These are phyloP conservation scores for Druon quercuslanigerum DNA, from an alignment of 1,140 invertebrate species.

Conservation along the genomic window DNA sequence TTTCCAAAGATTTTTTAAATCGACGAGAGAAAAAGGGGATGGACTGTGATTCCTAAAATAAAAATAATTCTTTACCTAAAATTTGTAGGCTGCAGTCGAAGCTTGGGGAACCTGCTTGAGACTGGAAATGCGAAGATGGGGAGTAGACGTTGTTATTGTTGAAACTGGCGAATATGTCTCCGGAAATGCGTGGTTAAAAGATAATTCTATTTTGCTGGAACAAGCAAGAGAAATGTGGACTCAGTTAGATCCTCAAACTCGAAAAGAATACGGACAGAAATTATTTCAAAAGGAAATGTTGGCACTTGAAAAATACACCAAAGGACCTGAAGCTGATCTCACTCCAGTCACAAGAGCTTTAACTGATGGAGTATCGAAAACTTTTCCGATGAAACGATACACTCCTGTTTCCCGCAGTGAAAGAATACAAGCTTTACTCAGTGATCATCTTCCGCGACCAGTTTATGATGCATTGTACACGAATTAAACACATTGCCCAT, in stretches of 20 bases:
- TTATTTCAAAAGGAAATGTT: slow-evolving; percentile 87
- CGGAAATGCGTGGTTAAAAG: slow-evolving; percentile 85
- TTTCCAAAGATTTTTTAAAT: too few species aligned
- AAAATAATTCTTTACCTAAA: slow-evolving; percentile 36
- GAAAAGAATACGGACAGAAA: slow-evolving; percentile 86
- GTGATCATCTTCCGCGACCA: slow-evolving; percentile 86
- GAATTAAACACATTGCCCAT: slow-evolving; percentile 59
- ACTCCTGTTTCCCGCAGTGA: slow-evolving; percentile 85
- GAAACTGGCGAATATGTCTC: slow-evolving; percentile 89
- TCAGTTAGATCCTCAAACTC: slow-evolving; percentile 83
- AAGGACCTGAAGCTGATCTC: slow-evolving; percentile 82
- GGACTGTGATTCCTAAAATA: neutral
- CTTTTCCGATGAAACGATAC: slow-evolving; percentile 87
- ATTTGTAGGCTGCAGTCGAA: slow-evolving; percentile 83
- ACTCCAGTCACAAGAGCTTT: slow-evolving; percentile 82
- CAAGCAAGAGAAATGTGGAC: slow-evolving; percentile 89
- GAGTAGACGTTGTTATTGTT: slow-evolving; percentile 86
- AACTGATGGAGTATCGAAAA: slow-evolving; percentile 84
- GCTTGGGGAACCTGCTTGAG: slow-evolving; percentile 88
- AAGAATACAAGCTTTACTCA: slow-evolving; percentile 85
- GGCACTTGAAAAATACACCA: slow-evolving; percentile 85
- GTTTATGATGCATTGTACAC: slow-evolving; percentile 83
- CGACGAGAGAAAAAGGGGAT: too few species aligned
- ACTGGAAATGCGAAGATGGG: slow-evolving; percentile 85
- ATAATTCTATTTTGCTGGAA: slow-evolving; percentile 81